A percentile compares a stretch with the other conserved stretches of the same genome.
Conservation (phyloP, 2,888 invertebrate genomes). For the Rotaria sp. region DNA sequence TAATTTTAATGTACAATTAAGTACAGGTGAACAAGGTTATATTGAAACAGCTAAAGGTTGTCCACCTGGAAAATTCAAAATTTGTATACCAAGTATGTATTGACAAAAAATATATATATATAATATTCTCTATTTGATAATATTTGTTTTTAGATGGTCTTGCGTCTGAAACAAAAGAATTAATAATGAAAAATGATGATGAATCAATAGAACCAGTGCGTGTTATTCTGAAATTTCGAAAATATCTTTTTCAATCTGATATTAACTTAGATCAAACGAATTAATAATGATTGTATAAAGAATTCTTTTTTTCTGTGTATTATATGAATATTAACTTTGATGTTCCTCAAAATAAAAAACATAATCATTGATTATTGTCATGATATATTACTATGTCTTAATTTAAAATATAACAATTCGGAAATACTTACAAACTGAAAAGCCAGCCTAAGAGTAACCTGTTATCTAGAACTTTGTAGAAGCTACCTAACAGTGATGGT, state of each 20-base stretch:
- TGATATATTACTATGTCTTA: too few relatives aligned
- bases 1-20: slow-evolving; percentile 6
- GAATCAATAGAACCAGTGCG: neutral
- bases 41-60: slow-evolving; percentile 3
- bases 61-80: neutral
- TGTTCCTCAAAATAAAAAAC: neutral
- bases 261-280: neutral
- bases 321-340: neutral
- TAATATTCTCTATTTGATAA: neutral
- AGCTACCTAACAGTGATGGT: too few relatives aligned
- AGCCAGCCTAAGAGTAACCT: too few relatives aligned
- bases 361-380: too few relatives aligned
- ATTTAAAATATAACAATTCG: too few relatives aligned
- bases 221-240: neutral
- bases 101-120: too few relatives aligned
- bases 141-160: neutral
- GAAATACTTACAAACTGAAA: too few relatives aligned
- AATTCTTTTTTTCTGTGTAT: neutral
- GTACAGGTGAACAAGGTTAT: neutral
- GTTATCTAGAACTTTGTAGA: too few relatives aligned
- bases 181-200: neutral
- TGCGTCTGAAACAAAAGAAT: neutral
- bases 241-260: slow-evolving; percentile 17
- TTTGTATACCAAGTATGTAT: neutral
- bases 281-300: neutral